These are phyloP conservation scores for Tragelaphus scriptus DNA, from an alignment of 2,113 vertebrate genomes.

Conservation along the genomic window DNA sequence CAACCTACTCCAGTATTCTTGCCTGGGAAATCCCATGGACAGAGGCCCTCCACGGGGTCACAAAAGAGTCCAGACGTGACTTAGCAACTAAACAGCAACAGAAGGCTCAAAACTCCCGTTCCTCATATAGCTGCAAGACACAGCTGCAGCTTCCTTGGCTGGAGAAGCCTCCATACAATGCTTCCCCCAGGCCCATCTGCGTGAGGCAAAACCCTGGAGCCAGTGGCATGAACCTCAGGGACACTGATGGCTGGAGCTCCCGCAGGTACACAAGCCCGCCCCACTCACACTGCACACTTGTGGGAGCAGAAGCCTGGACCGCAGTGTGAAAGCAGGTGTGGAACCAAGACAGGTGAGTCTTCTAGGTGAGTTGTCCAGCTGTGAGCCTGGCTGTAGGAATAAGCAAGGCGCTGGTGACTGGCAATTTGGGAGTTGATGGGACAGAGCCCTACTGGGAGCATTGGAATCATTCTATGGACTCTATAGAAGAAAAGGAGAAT, in stretches of 20 bases:
- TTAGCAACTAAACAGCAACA: not conserved
- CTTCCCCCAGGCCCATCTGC: not conserved
- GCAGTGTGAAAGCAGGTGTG: not conserved
- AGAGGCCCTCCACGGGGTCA: not conserved
- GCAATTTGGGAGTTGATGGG: not conserved
- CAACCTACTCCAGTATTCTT: not conserved
- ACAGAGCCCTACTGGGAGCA: not conserved
- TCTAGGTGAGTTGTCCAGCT: not conserved
- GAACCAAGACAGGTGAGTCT: not conserved
- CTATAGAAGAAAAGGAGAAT: not conserved
- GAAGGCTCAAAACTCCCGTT: not conserved
- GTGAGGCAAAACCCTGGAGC: not conserved
- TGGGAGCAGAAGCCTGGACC: not conserved
- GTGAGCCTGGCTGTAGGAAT: not conserved
- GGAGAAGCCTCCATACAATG: fast-evolving
- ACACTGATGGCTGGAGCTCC: not conserved
- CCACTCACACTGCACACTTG: too few species aligned
- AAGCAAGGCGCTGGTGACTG: not conserved
- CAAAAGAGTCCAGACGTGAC: not conserved
- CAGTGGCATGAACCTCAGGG: not conserved
- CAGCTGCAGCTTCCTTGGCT: not conserved
- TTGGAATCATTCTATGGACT: not conserved
- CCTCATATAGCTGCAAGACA: not conserved
- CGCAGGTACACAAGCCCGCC: not conserved
- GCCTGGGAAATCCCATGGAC: not conserved